A percentile compares a stretch with the other conserved stretches of the same genome.
Conservation (phyloP, 2,888 invertebrate genomes). For the Aporophyla lueneburgensis region DNA sequence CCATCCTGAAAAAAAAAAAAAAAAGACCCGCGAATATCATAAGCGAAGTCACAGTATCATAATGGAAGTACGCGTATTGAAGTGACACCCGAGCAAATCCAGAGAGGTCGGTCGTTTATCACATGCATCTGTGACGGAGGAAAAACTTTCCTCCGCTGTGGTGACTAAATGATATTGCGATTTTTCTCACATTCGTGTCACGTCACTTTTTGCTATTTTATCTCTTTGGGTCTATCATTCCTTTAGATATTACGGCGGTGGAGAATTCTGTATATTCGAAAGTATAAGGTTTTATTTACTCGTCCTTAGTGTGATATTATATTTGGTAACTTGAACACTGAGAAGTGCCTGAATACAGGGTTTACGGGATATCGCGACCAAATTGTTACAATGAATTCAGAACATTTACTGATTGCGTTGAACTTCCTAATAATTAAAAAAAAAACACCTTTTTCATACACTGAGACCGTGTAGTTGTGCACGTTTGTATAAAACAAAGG, state of each 20-base stretch:
- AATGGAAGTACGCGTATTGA: conserved; percentile 66
- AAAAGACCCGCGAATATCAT: conserved; percentile 34
- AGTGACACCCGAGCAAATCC: conserved; percentile 67
- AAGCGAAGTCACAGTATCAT: conserved; percentile 51
- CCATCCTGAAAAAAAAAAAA: too few species aligned
- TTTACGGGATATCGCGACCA: neutral
- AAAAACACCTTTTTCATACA: neutral
- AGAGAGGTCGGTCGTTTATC: conserved; percentile 79
- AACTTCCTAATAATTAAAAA: too few species aligned
- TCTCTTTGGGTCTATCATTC: conserved; percentile 48
- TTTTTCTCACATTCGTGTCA: conserved; percentile 74
- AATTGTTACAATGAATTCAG: neutral
- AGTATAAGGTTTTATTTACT: conserved; percentile 13
- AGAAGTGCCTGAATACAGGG: too few species aligned
- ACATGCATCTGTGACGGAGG: conserved; percentile 81
- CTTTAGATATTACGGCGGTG: conserved; percentile 35
- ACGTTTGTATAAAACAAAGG: neutral
- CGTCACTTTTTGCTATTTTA: conserved; percentile 66
- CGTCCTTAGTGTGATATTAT: neutral
- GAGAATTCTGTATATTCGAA: conserved; percentile 1
- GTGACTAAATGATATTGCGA: conserved; percentile 85
- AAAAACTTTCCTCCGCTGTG: conserved; percentile 77
- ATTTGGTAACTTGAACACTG: neutral
- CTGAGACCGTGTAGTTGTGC: neutral
- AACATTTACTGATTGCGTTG: too few species aligned